Evolutionary conservation across 92 coral and sea anemone genomes (phyloP).

Genomic region (Porites rus): DNA sequence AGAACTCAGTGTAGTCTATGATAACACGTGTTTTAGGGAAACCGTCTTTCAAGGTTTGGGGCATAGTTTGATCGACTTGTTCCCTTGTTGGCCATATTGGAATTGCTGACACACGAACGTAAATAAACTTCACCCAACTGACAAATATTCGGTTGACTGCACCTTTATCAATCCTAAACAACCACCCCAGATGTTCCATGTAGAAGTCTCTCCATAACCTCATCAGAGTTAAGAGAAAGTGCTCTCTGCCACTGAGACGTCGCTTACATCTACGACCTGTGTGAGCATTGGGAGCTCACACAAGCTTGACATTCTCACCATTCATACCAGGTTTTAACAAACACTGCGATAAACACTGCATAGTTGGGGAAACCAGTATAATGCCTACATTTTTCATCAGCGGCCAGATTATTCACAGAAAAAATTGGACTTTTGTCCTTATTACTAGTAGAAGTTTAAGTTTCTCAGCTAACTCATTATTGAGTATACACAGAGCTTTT

Average conservation of each 20-base stretch:
- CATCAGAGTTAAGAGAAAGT: not conserved
- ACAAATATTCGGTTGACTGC: not conserved
- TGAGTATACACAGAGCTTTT: not conserved
- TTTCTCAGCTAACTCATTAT: constrained; percentile 23
- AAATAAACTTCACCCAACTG: constrained; percentile 51
- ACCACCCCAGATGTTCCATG: constrained; percentile 30
- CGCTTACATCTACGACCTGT: constrained; percentile 42
- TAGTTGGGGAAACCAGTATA: constrained; percentile 59
- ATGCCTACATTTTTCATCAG: constrained; percentile 4
- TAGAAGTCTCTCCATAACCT: not conserved
- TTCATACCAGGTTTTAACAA: constrained; percentile 39
- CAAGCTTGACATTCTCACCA: constrained; percentile 53
- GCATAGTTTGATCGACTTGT: constrained; percentile 19
- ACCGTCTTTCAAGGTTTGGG: not conserved
- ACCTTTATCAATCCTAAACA: constrained; percentile 24
- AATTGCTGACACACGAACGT: constrained; percentile 2
- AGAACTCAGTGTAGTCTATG: constrained; percentile 57
- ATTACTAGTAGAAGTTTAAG: not conserved
- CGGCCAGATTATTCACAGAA: not conserved
- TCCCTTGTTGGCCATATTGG: constrained; percentile 54
- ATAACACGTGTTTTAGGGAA: constrained; percentile 56
- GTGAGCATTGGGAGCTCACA: too few species aligned
- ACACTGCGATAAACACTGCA: constrained; percentile 10
- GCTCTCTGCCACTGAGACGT: constrained; percentile 9
- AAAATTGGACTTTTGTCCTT: constrained; percentile 16